Evolutionary conservation across 2,797 vertebrate genomes (phyloP).

Genomic region (Poecilia picta): DNA sequence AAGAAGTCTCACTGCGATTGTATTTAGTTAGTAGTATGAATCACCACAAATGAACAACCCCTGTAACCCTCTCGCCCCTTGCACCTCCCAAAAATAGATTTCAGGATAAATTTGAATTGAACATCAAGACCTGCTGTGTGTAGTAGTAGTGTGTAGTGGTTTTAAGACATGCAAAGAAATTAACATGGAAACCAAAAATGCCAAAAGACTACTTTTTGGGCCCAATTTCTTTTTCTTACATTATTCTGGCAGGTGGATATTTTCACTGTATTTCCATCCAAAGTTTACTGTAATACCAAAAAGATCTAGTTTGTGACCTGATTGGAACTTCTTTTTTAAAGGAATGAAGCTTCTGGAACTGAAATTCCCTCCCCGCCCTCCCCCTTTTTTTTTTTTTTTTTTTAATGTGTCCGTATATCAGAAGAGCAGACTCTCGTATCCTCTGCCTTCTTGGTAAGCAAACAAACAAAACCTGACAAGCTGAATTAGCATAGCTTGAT

Average conservation of each 20-base stretch:
- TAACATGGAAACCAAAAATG: conserved; percentile 5
- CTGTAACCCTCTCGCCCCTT: no score
- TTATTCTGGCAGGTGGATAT: background rate
- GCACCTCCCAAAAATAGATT: no score
- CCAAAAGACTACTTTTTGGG: background rate
- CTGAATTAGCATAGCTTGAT: conserved; percentile 66
- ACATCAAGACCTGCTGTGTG: no score
- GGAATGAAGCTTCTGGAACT: background rate
- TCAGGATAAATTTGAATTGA: no score
- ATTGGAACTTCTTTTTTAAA: background rate
- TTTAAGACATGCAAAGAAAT: conserved; percentile 6
- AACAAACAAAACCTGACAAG: conserved; percentile 55
- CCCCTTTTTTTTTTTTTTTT: background rate
- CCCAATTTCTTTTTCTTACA: background rate
- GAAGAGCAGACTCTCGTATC: conserved; percentile 36
- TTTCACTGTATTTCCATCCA: background rate
- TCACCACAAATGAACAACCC: no score
- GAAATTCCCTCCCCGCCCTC: background rate
- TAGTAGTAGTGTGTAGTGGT: no score
- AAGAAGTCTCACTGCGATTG: no score
- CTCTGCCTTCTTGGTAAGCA: conserved; percentile 47
- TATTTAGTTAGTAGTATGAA: no score
- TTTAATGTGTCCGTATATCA: background rate
- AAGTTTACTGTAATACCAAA: background rate
- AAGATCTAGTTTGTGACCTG: background rate